These are phyloP conservation scores for Caenorhabditis latens DNA, from an alignment of 1,140 invertebrate species.

Conservation along the genomic window DNA sequence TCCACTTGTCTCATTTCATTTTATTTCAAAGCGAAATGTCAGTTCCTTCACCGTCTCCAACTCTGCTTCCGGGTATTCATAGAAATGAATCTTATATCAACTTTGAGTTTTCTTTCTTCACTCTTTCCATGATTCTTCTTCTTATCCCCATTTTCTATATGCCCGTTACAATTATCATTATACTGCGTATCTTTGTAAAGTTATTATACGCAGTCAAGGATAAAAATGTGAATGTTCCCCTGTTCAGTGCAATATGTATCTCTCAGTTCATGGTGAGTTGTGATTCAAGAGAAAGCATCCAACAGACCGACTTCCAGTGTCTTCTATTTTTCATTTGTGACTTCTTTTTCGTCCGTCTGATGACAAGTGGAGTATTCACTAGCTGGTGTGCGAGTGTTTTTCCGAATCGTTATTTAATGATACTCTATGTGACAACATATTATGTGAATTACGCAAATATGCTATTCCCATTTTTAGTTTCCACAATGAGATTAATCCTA, in stretches of 20 bases:
- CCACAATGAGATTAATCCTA: conserved; percentile 18
- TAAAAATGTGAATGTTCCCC: conserved; percentile 19
- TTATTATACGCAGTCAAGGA: neutral
- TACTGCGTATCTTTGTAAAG: conserved; percentile 1
- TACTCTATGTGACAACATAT: neutral
- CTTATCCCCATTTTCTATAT: neutral
- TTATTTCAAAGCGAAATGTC: neutral
- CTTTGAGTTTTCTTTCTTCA: conserved; percentile 3
- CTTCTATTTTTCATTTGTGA: neutral
- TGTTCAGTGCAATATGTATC: conserved; percentile 1
- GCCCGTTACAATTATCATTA: conserved; percentile 11
- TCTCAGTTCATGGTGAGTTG: neutral
- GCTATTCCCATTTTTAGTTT: conserved; percentile 2
- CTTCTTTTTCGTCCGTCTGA: neutral
- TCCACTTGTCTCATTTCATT: neutral
- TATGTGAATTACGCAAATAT: conserved; percentile 18
- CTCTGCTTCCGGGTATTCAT: neutral
- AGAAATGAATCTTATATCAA: neutral
- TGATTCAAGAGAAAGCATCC: too few species aligned
- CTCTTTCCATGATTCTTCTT: neutral
- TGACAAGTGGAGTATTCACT: conserved; percentile 4
- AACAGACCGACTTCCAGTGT: neutral
- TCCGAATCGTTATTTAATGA: neutral
- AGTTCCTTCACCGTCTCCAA: neutral
- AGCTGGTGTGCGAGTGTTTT: conserved; percentile 4